Evolutionary conservation across 2,797 vertebrate species (phyloP), one percentile per base, ranked within the genome.

Genomic region (Apogon talboti): DNA sequence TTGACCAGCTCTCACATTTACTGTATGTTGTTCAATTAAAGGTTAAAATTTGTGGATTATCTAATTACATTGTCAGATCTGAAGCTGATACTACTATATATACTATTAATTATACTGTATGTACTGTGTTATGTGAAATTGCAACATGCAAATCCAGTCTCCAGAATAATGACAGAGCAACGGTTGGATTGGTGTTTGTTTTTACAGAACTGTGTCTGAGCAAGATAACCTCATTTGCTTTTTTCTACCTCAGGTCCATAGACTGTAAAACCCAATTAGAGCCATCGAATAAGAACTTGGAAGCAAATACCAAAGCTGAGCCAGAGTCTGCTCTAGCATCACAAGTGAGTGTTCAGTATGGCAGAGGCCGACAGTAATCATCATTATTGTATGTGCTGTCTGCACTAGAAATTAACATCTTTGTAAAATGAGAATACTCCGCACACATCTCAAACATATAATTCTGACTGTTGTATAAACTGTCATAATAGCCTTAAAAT

Each of bases 181-280:
- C 6, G 6, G 30, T 33, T 33, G 30, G 6, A 33, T 9, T 7
- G 2, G 24, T 28, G 6, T 28, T 28, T 33, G 8, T 7, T 33
- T 33, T 7, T 40, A 15, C 3, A 14, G 18, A 24, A 24, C n/a
- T 45, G 2, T 18, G 41, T 74, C 7, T 21, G n/a, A 41, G 35
- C 44, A 11, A 49, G 44, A 42, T 15, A 47, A 66, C 40, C 6
- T 50, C 37, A 15, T 3, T 41, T 21, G 44, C 7, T 73, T 11
- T 47, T 33, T 58, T 72, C 15, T 68, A n/a, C 18, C 49, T 49
- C 6, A 99, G 98, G 98, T 95, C 96, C 64, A 91, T 95, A 71
- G 97, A 99, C 79, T 94, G 94, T 85, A 96, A 95, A 88, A 92
- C 91, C 40, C 95, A 95, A 63, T 82, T 93, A 46, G 97, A 98